These are phyloP conservation scores for Xestoiulus laeticollis DNA, from an alignment of 2,888 invertebrate genomes.

Conservation along the genomic window DNA sequence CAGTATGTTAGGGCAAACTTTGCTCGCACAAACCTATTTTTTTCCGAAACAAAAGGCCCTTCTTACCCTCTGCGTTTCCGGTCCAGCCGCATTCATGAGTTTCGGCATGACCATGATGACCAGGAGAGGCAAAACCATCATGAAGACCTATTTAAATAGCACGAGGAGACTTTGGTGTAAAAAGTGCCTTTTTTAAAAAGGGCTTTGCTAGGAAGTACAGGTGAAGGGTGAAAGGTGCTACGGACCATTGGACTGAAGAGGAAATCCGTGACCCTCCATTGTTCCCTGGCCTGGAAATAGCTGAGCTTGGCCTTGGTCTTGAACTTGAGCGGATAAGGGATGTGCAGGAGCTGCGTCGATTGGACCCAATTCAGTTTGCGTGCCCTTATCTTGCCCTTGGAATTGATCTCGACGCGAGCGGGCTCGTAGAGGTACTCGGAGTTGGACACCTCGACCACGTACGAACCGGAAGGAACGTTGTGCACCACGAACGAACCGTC, in stretches of 20 bases:
- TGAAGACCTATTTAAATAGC: constrained; percentile 73
- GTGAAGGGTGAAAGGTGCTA: background rate
- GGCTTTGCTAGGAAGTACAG: background rate
- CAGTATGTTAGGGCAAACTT: no score
- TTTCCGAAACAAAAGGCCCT: no score
- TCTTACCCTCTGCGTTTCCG: constrained; percentile 88
- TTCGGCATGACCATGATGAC: constrained; percentile 93
- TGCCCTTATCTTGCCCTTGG: constrained; percentile 95
- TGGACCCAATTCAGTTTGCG: constrained; percentile 94
- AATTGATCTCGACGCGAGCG: constrained; percentile 94
- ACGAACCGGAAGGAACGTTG: constrained; percentile 90
- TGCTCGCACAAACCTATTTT: background rate
- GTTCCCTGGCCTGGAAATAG: constrained; percentile 93
- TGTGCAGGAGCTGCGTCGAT: constrained; percentile 86
- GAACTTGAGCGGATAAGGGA: constrained; percentile 91
- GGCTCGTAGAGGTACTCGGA: constrained; percentile 94
- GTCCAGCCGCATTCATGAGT: constrained; percentile 89
- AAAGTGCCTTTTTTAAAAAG: no score
- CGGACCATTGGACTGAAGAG: constrained; percentile 91
- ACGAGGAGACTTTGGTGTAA: no score
- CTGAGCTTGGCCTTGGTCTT: constrained; percentile 81
- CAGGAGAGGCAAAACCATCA: constrained; percentile 93
- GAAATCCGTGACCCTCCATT: constrained; percentile 96
- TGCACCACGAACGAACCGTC: constrained; percentile 91
- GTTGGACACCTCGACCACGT: constrained; percentile 90